Percentiles rank a stretch among this genome's conserved stretches.
phyloP scores from a whole-genome alignment of 2,113 vertebrate genomes.

The Brachirus orientalis region DNA sequence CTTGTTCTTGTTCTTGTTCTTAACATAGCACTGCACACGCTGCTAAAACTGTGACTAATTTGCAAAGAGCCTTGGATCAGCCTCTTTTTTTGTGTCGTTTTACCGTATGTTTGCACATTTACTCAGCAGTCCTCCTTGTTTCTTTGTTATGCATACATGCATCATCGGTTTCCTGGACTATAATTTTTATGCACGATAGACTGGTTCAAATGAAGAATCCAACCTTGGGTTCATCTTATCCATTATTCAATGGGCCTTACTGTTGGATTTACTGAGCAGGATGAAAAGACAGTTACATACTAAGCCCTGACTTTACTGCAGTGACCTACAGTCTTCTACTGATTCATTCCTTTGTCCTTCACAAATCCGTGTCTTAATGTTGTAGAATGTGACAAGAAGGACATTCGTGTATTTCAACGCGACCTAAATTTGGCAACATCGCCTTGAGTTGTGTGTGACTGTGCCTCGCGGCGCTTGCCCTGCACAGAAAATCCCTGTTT shows the following conservation, averaged over 20 bases:
- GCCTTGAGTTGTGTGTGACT: slow-evolving; percentile 6
- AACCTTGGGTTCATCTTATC: no score
- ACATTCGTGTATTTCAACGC: slow-evolving; percentile 14
- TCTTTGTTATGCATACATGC: no score
- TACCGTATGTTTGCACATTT: slow-evolving; percentile 1
- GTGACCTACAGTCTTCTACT: slow-evolving; percentile 40
- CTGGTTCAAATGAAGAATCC: slow-evolving; percentile 12
- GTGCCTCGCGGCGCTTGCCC: background rate
- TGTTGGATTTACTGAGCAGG: slow-evolving; percentile 15
- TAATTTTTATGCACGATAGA: slow-evolving; percentile 52
- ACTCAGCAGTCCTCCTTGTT: no score
- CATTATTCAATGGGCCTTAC: no score
- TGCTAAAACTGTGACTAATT: slow-evolving; percentile 17
- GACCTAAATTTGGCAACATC: slow-evolving; percentile 3
- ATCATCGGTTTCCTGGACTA: no score
- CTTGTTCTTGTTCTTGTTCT: slow-evolving; percentile 13
- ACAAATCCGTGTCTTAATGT: slow-evolving; percentile 23
- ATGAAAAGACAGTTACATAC: slow-evolving; percentile 49
- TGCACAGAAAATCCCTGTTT: background rate
- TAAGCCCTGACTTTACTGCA: slow-evolving; percentile 32
- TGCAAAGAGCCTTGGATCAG: background rate
- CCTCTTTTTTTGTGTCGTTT: background rate
- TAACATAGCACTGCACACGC: slow-evolving; percentile 20
- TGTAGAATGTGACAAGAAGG: background rate
- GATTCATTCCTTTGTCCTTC: slow-evolving; percentile 20